These are phyloP conservation scores for Ptychadena robeensis DNA, from an alignment of 2,797 vertebrate genomes.

Conservation along the genomic window DNA sequence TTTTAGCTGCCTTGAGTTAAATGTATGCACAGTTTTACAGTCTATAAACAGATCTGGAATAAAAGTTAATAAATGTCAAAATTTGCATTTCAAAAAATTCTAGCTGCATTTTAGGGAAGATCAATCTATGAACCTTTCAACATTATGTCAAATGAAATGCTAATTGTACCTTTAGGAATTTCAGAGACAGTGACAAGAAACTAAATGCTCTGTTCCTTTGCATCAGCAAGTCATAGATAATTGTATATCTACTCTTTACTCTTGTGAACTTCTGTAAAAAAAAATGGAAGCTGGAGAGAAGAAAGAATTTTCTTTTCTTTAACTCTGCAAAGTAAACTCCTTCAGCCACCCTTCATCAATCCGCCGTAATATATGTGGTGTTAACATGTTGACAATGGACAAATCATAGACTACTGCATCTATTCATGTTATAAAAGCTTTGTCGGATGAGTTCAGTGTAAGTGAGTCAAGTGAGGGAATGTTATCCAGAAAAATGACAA, in stretches of 20 bases:
- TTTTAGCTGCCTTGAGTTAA: conserved; percentile 99
- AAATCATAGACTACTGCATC: conserved; percentile 80
- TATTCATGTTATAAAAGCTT: conserved; percentile 84
- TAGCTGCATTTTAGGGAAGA: conserved; percentile 98
- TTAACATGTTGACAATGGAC: conserved; percentile 85
- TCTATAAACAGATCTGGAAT: conserved; percentile 99
- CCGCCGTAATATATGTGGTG: conserved; percentile 81
- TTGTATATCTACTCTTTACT: conserved; percentile 93
- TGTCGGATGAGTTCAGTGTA: conserved; percentile 56
- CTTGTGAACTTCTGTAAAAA: conserved; percentile 80
- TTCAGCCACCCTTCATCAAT: conserved; percentile 83
- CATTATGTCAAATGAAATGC: conserved; percentile 99
- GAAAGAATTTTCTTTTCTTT: conserved; percentile 83
- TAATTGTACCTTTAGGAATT: conserved; percentile 99
- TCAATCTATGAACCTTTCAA: conserved; percentile 99
- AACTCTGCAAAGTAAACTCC: conserved; percentile 82
- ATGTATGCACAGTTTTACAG: conserved; percentile 99
- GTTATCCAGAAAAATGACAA: conserved; percentile 1
- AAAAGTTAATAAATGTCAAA: conserved; percentile 99
- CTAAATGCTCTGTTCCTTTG: conserved; percentile 99
- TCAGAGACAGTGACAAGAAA: conserved; percentile 99
- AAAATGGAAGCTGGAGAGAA: conserved; percentile 73
- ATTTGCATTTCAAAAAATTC: conserved; percentile 98
- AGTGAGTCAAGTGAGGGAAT: background rate
- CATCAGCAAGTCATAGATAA: conserved; percentile 91